Conservation (phyloP, 2,113 vertebrate species). For the Junco hyemalis region DNA sequence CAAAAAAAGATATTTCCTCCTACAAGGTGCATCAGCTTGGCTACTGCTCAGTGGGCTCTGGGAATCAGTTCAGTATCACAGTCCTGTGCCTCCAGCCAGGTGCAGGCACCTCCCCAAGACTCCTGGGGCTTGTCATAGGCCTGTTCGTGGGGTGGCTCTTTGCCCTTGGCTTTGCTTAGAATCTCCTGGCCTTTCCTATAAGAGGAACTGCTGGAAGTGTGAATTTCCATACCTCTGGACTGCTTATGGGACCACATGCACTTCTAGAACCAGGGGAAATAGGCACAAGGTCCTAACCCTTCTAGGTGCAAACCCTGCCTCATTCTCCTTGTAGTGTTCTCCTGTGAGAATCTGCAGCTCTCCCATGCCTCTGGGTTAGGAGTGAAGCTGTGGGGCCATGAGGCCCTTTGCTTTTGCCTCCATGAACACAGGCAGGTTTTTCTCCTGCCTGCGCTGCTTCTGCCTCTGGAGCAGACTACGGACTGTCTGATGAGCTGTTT, state of each 20-base stretch:
- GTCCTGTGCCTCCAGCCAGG: not conserved
- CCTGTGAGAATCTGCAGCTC: not conserved
- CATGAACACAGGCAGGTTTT: not conserved
- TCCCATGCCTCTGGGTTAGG: not conserved
- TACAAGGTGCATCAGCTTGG: not conserved
- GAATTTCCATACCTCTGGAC: not conserved
- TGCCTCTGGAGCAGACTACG: not conserved
- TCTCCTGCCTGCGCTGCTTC: not conserved
- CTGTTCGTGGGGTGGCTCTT: not conserved
- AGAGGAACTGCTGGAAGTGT: not conserved
- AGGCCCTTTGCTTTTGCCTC: not conserved
- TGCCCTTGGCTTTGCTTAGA: not conserved
- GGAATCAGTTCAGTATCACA: not conserved
- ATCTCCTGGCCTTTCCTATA: not conserved
- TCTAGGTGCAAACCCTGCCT: not conserved
- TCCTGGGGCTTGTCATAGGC: not conserved
- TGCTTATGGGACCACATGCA: fast-evolving
- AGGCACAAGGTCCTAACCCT: not conserved
- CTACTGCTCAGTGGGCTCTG: not conserved
- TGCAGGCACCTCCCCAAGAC: fast-evolving
- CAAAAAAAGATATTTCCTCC: not conserved
- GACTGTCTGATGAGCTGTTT: not conserved
- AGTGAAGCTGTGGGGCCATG: not conserved
- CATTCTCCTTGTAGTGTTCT: not conserved
- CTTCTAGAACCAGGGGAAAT: not conserved